A percentile compares a stretch with the other conserved stretches of the same genome.
Evolutionary conservation across 1,140 invertebrate genomes (phyloP).

Genomic region (Hyles vespertilio): DNA sequence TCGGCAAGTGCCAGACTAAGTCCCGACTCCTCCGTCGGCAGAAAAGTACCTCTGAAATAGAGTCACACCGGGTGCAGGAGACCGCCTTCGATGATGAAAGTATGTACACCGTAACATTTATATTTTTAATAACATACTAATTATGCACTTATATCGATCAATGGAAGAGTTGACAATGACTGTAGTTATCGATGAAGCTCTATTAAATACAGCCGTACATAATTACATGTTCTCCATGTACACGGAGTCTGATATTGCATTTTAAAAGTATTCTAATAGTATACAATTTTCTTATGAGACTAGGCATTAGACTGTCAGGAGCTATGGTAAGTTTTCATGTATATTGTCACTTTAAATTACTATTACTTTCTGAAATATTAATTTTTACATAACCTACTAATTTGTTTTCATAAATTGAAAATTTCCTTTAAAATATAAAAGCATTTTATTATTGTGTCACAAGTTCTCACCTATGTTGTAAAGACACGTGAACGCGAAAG

Average conservation of each 20-base stretch:
- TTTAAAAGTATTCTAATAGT: too few species aligned
- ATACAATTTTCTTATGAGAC: too few species aligned
- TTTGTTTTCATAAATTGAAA: neutral
- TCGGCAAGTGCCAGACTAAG: slow-evolving; percentile 88
- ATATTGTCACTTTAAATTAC: neutral
- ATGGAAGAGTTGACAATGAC: too few species aligned
- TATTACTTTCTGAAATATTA: neutral
- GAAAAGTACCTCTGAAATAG: slow-evolving; percentile 88
- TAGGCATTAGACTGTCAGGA: neutral
- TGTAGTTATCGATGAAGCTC: too few species aligned
- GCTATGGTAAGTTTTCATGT: neutral
- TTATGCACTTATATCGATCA: too few species aligned
- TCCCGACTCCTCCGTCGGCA: slow-evolving; percentile 88
- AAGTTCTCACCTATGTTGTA: neutral
- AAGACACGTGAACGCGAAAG: slow-evolving; percentile 9
- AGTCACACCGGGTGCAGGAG: slow-evolving; percentile 78
- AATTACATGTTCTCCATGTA: too few species aligned
- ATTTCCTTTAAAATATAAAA: neutral
- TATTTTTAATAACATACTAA: too few species aligned
- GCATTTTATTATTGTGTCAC: neutral
- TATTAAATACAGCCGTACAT: too few species aligned
- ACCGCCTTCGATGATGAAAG: slow-evolving; percentile 82
- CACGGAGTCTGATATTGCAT: too few species aligned
- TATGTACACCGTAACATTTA: slow-evolving; percentile 67
- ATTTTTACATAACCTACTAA: neutral